Conservation (phyloP, 2,797 vertebrate species). For the Brachyrhaphis roseni region DNA sequence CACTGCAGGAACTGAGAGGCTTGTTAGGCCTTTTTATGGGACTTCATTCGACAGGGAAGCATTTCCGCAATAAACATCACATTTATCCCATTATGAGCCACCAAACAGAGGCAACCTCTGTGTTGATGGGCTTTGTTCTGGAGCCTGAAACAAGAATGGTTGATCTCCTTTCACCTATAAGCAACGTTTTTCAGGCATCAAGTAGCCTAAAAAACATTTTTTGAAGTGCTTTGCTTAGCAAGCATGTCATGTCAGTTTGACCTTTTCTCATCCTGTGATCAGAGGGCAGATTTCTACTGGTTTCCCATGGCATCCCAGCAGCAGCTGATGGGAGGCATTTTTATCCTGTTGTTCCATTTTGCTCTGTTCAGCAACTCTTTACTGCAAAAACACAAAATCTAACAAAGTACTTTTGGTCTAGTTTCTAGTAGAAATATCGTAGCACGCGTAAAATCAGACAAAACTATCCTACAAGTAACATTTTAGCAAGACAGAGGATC, state of each 20-base stretch:
- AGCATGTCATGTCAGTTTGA: background rate
- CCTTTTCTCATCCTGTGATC: background rate
- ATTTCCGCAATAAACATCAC: slow-evolving; percentile 48
- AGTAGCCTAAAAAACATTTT: background rate
- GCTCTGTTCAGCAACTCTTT: background rate
- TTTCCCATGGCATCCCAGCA: slow-evolving; percentile 27
- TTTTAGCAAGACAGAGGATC: too few species aligned
- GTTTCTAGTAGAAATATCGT: too few species aligned
- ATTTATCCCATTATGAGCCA: slow-evolving; percentile 41
- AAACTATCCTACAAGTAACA: too few species aligned
- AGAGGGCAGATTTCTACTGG: slow-evolving; percentile 14
- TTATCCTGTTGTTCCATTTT: slow-evolving; percentile 50
- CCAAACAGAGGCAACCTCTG: slow-evolving; percentile 57
- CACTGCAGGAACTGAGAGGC: slow-evolving; percentile 25
- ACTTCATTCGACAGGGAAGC: slow-evolving; percentile 40
- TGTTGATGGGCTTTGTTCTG: slow-evolving; percentile 9
- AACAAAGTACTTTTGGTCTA: too few species aligned
- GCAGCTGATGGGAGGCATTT: slow-evolving; percentile 51
- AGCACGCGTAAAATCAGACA: too few species aligned
- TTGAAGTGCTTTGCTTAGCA: background rate
- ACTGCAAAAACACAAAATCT: background rate
- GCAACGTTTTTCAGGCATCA: background rate
- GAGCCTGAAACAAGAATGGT: slow-evolving; percentile 13
- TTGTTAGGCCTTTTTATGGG: slow-evolving; percentile 21
- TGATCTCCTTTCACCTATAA: background rate